phyloP scores from a whole-genome alignment of 2,113 vertebrate genomes.

The Epinephelus fuscoguttatus region DNA sequence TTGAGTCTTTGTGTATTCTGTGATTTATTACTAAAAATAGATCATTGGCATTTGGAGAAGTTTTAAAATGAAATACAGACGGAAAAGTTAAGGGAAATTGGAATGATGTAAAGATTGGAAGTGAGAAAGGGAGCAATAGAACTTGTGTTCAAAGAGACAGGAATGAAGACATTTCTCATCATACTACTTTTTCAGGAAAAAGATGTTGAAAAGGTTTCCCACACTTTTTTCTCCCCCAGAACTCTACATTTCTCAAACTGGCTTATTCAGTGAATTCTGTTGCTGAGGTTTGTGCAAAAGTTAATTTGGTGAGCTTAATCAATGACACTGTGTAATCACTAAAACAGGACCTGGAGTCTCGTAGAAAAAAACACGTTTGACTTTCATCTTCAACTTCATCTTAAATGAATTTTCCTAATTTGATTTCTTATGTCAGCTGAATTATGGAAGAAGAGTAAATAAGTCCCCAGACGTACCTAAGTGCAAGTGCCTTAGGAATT shows the following conservation, averaged over 20 bases:
- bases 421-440: slow-evolving; percentile 46
- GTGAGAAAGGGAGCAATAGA: not conserved
- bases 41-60: not conserved
- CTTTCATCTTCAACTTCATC: slow-evolving; percentile 57
- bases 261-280: slow-evolving; percentile 40
- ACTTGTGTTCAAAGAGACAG: not conserved
- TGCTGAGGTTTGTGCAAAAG: slow-evolving; percentile 49
- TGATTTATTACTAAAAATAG: not conserved
- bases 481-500: slow-evolving; percentile 44
- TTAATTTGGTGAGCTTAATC: slow-evolving; percentile 29
- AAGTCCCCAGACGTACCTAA: slow-evolving; percentile 41
- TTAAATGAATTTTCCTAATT: slow-evolving; percentile 39
- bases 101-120: not conserved
- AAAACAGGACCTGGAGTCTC: slow-evolving; percentile 45
- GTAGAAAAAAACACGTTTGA: not conserved
- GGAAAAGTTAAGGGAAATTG: not conserved
- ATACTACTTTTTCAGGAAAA: not conserved
- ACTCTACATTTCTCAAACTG: slow-evolving; percentile 4
- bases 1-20: slow-evolving; percentile 1
- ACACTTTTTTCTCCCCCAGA: not conserved
- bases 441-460: slow-evolving; percentile 54
- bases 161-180: slow-evolving; percentile 14
- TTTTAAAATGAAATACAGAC: not conserved
- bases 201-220: slow-evolving; percentile 14
- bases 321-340: slow-evolving; percentile 49